phyloP scores from a whole-genome alignment of 2,888 invertebrate species.

The Andricus curvator region DNA sequence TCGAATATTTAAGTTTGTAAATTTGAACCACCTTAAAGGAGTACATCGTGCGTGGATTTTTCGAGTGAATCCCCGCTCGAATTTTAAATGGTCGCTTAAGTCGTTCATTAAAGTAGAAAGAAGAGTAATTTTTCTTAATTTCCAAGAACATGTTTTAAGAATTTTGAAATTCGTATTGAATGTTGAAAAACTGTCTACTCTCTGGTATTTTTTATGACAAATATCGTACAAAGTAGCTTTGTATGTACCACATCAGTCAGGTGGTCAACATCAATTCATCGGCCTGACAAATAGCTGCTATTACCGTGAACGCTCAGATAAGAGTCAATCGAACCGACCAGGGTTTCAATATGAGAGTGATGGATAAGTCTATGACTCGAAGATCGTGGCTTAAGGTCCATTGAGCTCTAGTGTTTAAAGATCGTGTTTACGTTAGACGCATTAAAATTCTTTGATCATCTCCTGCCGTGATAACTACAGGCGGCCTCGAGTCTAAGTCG shows the following conservation, averaged over 20 bases:
- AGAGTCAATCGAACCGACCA: slow-evolving; percentile 52
- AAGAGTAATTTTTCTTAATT: too few relatives aligned
- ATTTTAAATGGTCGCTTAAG: too few relatives aligned
- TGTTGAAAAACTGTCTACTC: background rate
- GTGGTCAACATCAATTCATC: slow-evolving; percentile 44
- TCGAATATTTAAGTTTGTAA: too few relatives aligned
- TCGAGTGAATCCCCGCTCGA: too few relatives aligned
- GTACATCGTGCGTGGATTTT: too few relatives aligned
- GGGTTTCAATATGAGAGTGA: slow-evolving; percentile 50
- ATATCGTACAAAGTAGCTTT: slow-evolving; percentile 23
- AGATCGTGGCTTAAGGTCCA: background rate
- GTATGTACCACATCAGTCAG: slow-evolving; percentile 20
- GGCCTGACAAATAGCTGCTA: slow-evolving; percentile 58
- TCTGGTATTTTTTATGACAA: background rate
- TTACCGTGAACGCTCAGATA: slow-evolving; percentile 50
- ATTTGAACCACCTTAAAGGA: too few relatives aligned
- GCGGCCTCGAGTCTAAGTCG: background rate
- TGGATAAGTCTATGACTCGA: slow-evolving; percentile 33
- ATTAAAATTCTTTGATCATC: slow-evolving; percentile 34
- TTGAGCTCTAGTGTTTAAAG: background rate
- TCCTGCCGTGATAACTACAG: slow-evolving; percentile 7
- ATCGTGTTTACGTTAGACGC: background rate
- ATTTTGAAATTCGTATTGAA: too few relatives aligned
- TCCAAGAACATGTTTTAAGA: too few relatives aligned
- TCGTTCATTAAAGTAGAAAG: too few relatives aligned